Evolutionary conservation across 2,113 vertebrate species (phyloP), one percentile per base, ranked within the genome.

Genomic region (Dryoscopus gambensis): DNA sequence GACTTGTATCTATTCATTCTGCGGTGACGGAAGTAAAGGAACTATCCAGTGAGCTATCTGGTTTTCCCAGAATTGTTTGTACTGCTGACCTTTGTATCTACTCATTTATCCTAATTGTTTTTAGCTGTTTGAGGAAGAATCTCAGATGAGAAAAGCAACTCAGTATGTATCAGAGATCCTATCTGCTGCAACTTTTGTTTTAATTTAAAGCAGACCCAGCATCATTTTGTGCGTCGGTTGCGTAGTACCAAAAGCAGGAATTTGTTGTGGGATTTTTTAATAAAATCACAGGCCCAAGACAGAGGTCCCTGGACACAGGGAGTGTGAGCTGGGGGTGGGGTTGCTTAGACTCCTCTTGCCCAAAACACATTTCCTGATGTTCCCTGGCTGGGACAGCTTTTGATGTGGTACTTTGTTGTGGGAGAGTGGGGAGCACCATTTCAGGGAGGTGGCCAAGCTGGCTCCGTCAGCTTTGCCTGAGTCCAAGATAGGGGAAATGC

Each of bases 31-130:
- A 97, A 96, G 96, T 96, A n/a, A 89, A 95, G 94, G 95, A 92
- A 97, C 91, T 96, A 97, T 97, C 94, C 96, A 96, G 87, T 93
- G 97, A 95, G 90, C 94, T 91, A 94, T 97, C 91, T 95, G 88
- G 91, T 65, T 97, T 97, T 97, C 94, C 94, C 95, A 97, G 96
- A 97, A 95, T 97, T 97, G 95, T 97, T 96, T 95, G 95, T 89
- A 83, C 94, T 83, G 93, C 91, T 97, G 97, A 97, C 95, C 97
- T 97, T 97, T 97, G 37, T 84, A 87, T 94, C 96, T 95, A 87
- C 92, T 95, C 92, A 90, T 97, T 97, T 97, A 95, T 94, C 89
- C 96, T 94, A 94, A 96, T 96, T 97, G 95, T 97, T 95, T 97
- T 94, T 62, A 96, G 97, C 91, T 95, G 90, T 65, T 97, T 95